These are phyloP conservation scores for Eublepharis macularius DNA, from an alignment of 2,113 vertebrate species.

Conservation along the genomic window DNA sequence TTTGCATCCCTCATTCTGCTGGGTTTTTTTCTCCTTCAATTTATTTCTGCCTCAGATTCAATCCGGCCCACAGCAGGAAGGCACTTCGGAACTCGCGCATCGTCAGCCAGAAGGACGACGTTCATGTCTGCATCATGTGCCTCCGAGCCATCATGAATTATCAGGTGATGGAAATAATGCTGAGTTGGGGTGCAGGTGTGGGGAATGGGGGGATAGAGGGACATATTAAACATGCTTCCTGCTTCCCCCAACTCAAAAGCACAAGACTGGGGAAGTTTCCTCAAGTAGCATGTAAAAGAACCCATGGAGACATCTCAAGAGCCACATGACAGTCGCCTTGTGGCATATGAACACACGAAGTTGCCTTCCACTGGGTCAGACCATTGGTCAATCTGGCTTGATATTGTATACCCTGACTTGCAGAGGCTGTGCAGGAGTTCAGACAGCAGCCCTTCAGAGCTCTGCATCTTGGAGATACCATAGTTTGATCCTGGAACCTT, in stretches of 20 bases:
- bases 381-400: too few species aligned
- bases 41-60: constrained; percentile 67
- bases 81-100: constrained; percentile 80
- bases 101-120: constrained; percentile 88
- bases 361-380: too few species aligned
- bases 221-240: neutral
- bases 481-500: too few species aligned
- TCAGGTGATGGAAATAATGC: constrained; percentile 77
- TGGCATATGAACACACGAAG: neutral
- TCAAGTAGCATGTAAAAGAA: neutral
- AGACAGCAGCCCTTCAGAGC: neutral
- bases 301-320: neutral
- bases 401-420: too few species aligned
- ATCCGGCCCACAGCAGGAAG: constrained; percentile 82
- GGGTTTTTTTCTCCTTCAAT: neutral
- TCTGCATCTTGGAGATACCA: neutral
- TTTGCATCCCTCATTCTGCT: neutral
- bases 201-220: neutral
- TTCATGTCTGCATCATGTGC: constrained; percentile 97
- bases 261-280: neutral
- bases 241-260: neutral
- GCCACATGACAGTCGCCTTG: neutral
- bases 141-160: constrained; percentile 99
- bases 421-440: too few species aligned
- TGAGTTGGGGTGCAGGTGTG: neutral